Conservation (phyloP, 1,140 invertebrate species). For the Kradibia gibbosae region DNA sequence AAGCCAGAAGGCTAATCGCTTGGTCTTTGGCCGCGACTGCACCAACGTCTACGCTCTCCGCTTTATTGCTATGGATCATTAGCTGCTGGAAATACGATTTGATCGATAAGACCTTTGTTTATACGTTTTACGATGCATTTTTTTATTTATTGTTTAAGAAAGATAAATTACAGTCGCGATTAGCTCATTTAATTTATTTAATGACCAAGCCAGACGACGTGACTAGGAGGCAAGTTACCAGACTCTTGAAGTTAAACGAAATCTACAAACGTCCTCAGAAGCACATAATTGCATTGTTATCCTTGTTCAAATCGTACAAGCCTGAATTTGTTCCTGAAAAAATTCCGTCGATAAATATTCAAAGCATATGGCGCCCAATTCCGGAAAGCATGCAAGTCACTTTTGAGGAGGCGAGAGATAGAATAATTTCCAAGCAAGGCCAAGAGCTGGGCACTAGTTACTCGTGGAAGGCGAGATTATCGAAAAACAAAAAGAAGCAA, state of each 20-base stretch:
- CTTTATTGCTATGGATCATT: slow-evolving; percentile 63
- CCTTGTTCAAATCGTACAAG: slow-evolving; percentile 71
- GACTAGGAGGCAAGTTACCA: slow-evolving; percentile 61
- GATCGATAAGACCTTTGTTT: slow-evolving; percentile 59
- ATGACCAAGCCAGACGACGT: slow-evolving; percentile 69
- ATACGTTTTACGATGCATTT: slow-evolving; percentile 64
- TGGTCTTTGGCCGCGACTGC: slow-evolving; percentile 58
- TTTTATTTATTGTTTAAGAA: slow-evolving; percentile 60
- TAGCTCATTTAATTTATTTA: slow-evolving; percentile 65
- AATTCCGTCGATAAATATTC: slow-evolving; percentile 64
- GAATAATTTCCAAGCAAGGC: slow-evolving; percentile 48
- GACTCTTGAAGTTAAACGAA: slow-evolving; percentile 57
- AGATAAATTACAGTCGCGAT: slow-evolving; percentile 56
- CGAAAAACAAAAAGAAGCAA: slow-evolving; percentile 45
- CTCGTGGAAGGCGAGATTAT: slow-evolving; percentile 57
- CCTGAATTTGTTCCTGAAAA: slow-evolving; percentile 70
- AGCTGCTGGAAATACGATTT: slow-evolving; percentile 65
- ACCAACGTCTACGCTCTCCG: slow-evolving; percentile 53
- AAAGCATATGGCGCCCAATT: slow-evolving; percentile 66
- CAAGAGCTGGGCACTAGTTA: slow-evolving; percentile 20
- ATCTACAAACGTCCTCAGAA: slow-evolving; percentile 55
- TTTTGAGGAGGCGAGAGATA: slow-evolving; percentile 62
- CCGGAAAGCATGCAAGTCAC: slow-evolving; percentile 58
- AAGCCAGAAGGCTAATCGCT: slow-evolving; percentile 56
- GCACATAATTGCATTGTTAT: slow-evolving; percentile 64